Evolutionary conservation across 2,113 vertebrate genomes (phyloP).

Genomic region (human (Homo sapiens)): DNA sequence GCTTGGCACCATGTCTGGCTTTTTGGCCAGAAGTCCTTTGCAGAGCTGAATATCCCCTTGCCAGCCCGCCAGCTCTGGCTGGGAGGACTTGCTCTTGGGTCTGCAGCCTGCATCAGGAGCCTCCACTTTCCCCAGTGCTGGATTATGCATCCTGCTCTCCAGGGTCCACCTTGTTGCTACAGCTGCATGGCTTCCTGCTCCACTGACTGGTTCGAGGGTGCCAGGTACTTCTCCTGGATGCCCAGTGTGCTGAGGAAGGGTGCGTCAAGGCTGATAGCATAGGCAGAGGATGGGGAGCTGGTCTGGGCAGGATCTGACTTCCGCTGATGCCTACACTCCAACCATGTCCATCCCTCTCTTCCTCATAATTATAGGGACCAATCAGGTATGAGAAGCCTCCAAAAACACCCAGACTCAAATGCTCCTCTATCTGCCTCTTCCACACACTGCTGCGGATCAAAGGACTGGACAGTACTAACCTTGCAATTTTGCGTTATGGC

Average conservation of each 20-base stretch:
- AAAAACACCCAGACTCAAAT: neutral
- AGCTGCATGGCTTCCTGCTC: conserved; percentile 93
- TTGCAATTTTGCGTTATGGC: neutral
- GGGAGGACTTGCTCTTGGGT: neutral
- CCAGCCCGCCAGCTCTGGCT: neutral
- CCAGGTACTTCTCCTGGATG: conserved; percentile 94
- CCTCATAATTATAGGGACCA: neutral
- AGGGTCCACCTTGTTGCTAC: conserved; percentile 49
- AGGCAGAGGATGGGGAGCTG: neutral
- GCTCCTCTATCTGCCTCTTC: neutral
- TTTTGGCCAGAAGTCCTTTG: neutral
- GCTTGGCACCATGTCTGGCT: neutral
- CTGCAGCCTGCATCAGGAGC: neutral
- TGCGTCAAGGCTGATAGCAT: conserved; percentile 84
- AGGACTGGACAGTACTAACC: neutral
- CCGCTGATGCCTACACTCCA: neutral
- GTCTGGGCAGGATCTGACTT: neutral
- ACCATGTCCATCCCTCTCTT: neutral
- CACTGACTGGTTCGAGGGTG: conserved; percentile 84
- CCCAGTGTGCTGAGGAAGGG: conserved; percentile 88
- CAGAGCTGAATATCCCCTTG: neutral
- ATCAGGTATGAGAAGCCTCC: neutral
- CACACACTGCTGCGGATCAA: neutral
- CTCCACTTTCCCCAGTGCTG: neutral
- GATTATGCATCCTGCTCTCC: neutral